Base-by-base conservation (phyloP, 2,888 invertebrate species). In the Hirtodrosophila duncani region DNA sequence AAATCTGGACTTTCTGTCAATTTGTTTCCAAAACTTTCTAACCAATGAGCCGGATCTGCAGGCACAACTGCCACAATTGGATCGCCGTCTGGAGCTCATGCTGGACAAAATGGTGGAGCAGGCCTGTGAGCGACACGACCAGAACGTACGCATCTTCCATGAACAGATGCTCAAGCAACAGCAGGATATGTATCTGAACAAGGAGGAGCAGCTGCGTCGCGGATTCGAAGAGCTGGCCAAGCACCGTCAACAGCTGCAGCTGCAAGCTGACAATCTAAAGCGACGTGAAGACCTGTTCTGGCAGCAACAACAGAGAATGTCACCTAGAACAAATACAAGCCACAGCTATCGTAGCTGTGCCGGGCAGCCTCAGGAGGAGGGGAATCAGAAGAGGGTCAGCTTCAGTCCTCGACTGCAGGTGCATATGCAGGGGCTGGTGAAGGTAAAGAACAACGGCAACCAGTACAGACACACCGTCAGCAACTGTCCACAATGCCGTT, bases 141-240 rank as follows among this genome's bases (percentile, higher is more conserved):
- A 34, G 14, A 75, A 74, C 10, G 30, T 74, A 8, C 52, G 61
- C 11, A 58, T 55, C 0, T 17, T 71, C 3, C 69, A 74, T 14
- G 60, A 74, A n/a, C 46, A 65, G 13, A 14, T 78, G 11, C 38
- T 63, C 3, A 11, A 61, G 10, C 45, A 57, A 17, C 59, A 69
- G 3, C 56, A 48, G 31, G 53, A 65, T 7, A 3, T 17, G 3
- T 20, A 37, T 0, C 16, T 1, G 3, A 9, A 14, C 33, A 67
- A 57, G 5, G 30, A 48, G 10, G 3, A 38, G 16, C 17, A 41
- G 7, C 29, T 58, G 5, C 34, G 14, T 0, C 27, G 21, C 3
- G 26, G 55, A 4, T 43, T 59, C 1, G 26, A 13, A 1, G 20
- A 27, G 0, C 7, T 58, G 0, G 10, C 5, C 1, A 13, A 21